A percentile compares a stretch with the other conserved stretches of the same genome.
Evolutionary conservation across 2,113 vertebrate species (phyloP).

Genomic region (Microcebus lehilahytsara): DNA sequence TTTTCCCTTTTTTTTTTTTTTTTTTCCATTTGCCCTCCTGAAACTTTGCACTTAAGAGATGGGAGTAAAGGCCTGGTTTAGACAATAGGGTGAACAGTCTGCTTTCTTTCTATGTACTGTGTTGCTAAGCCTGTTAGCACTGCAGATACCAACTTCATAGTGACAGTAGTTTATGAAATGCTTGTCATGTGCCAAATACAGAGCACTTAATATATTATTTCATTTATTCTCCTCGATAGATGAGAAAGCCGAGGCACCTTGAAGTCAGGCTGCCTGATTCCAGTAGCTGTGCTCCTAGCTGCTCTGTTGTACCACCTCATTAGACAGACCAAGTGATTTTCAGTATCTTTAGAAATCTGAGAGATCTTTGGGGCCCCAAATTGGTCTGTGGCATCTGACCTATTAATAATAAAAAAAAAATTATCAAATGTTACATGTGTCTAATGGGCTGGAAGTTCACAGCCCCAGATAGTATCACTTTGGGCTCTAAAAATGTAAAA

Average conservation of each 20-base stretch:
- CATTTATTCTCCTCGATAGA: not conserved
- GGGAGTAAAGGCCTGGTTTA: not conserved
- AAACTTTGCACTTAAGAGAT: not conserved
- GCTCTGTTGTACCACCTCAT: not conserved
- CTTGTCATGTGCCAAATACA: not conserved
- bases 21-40: not conserved
- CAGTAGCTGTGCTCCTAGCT: not conserved
- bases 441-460: not conserved
- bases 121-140: not conserved
- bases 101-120: not conserved
- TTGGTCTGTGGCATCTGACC: not conserved
- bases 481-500: not conserved
- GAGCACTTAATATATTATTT: not conserved
- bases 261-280: not conserved
- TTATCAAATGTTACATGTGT: not conserved
- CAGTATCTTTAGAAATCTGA: not conserved
- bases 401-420: not conserved
- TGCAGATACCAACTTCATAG: not conserved
- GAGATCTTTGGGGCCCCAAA: not conserved
- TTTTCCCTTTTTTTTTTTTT: not conserved
- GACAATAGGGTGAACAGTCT: too few relatives aligned
- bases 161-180: not conserved
- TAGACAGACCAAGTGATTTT: not conserved
- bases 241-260: not conserved
- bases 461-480: not conserved